Evolutionary conservation across 2,888 invertebrate species (phyloP).

Genomic region (Agrochola circellaris): DNA sequence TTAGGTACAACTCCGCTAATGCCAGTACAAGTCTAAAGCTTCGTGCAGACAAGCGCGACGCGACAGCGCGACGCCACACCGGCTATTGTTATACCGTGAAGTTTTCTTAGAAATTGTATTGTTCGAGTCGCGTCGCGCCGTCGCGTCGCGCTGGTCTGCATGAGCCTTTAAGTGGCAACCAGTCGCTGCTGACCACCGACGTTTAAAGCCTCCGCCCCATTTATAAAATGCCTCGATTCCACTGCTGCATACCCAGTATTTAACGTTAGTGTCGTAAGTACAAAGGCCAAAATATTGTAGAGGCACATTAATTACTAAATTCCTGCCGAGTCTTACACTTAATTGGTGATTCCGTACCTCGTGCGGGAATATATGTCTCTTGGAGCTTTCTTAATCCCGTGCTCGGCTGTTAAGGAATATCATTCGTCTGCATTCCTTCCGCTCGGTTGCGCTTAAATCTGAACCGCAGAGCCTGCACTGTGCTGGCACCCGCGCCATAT

Average conservation of each 20-base stretch:
- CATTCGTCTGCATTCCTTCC: constrained; percentile 74
- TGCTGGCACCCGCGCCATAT: constrained; percentile 63
- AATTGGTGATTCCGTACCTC: constrained; percentile 70
- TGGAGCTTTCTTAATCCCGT: constrained; percentile 69
- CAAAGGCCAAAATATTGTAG: constrained; percentile 49
- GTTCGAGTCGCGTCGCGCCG: too few relatives aligned
- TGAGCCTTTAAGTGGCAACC: constrained; percentile 40
- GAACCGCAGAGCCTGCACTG: constrained; percentile 66
- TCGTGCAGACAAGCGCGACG: too few relatives aligned
- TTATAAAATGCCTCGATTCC: constrained; percentile 21
- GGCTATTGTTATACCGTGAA: too few relatives aligned
- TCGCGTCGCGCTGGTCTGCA: too few relatives aligned
- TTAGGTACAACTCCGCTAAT: constrained; percentile 45
- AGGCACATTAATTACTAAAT: constrained; percentile 61
- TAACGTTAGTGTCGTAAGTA: constrained; percentile 21
- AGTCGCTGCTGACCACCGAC: constrained; percentile 26
- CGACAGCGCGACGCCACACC: too few relatives aligned
- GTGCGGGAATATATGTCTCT: constrained; percentile 67
- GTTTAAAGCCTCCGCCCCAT: constrained; percentile 27
- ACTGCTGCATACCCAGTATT: constrained; percentile 4
- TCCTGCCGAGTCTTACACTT: constrained; percentile 60
- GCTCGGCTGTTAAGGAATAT: constrained; percentile 69
- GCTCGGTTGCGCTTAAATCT: constrained; percentile 70
- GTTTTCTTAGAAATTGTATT: too few relatives aligned
- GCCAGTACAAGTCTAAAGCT: constrained; percentile 21